These are phyloP conservation scores for Paralvinella palmiformis DNA, from an alignment of 1,140 invertebrate species.

Conservation along the genomic window DNA sequence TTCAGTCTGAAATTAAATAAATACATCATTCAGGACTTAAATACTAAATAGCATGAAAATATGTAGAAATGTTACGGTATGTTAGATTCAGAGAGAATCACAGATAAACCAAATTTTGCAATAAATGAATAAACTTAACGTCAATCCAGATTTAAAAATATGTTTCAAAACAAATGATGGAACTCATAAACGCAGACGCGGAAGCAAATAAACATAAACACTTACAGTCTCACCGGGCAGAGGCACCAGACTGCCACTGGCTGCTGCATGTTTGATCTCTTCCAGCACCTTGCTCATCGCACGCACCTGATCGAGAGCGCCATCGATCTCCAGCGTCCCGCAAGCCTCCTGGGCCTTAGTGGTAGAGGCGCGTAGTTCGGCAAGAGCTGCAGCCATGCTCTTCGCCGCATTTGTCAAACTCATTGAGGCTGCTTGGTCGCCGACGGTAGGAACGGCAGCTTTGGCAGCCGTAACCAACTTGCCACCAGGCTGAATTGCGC, in stretches of 20 bases:
- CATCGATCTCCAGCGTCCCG: constrained; percentile 68
- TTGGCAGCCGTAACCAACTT: constrained; percentile 67
- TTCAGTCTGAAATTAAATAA: constrained; percentile 58
- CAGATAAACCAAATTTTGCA: too few relatives aligned
- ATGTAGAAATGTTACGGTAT: too few relatives aligned
- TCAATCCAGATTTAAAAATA: too few relatives aligned
- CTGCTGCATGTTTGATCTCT: constrained; percentile 70
- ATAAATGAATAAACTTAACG: too few relatives aligned
- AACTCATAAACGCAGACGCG: too few relatives aligned
- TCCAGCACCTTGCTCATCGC: constrained; percentile 74
- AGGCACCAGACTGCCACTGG: constrained; percentile 65
- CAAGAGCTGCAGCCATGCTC: constrained; percentile 66
- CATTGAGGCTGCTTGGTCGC: constrained; percentile 69
- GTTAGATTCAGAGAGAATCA: too few relatives aligned
- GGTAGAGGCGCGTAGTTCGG: constrained; percentile 73
- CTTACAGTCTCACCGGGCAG: constrained; percentile 76
- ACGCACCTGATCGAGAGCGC: constrained; percentile 64
- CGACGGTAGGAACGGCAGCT: constrained; percentile 77
- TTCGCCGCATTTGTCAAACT: constrained; percentile 68
- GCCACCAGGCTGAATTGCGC: constrained; percentile 56
- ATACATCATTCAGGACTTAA: too few relatives aligned
- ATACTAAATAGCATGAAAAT: too few relatives aligned
- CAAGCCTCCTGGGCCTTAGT: constrained; percentile 73
- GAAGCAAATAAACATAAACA: too few relatives aligned
- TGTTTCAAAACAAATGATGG: too few relatives aligned